Evolutionary conservation across 2,113 vertebrate genomes (phyloP).

Genomic region (Chelonoidis abingdonii): DNA sequence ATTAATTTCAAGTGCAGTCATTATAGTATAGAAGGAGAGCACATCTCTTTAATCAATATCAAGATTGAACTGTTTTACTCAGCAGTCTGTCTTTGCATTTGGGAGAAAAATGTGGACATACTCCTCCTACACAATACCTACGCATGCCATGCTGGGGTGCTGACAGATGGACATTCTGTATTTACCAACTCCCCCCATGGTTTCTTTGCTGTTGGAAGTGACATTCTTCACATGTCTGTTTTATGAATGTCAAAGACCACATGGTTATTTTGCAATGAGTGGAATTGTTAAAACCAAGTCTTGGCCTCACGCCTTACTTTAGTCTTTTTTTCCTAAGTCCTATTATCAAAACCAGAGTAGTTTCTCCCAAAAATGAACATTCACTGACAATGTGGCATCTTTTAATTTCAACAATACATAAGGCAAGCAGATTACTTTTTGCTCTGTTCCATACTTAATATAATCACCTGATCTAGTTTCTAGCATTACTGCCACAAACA

Average conservation of each 20-base stretch:
- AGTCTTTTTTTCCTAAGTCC: slow-evolving; percentile 61
- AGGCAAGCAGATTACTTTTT: slow-evolving; percentile 60
- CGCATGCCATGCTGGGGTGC: slow-evolving; percentile 61
- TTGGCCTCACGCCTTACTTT: slow-evolving; percentile 63
- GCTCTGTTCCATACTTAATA: slow-evolving; percentile 56
- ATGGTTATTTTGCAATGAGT: slow-evolving; percentile 62
- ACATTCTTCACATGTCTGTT: slow-evolving; percentile 77
- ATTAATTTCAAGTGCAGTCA: slow-evolving; percentile 63
- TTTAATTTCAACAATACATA: slow-evolving; percentile 80
- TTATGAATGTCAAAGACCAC: slow-evolving; percentile 77
- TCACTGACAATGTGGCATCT: slow-evolving; percentile 63
- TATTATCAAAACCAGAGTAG: slow-evolving; percentile 52
- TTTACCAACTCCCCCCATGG: slow-evolving; percentile 57
- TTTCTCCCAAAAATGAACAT: slow-evolving; percentile 70
- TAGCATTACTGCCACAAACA: slow-evolving; percentile 65
- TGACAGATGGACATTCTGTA: slow-evolving; percentile 62
- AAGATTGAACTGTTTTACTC: slow-evolving; percentile 70
- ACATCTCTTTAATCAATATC: slow-evolving; percentile 55
- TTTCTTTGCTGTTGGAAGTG: slow-evolving; percentile 72
- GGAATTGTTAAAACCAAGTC: slow-evolving; percentile 68
- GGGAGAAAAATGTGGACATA: slow-evolving; percentile 65
- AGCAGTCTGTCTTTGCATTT: slow-evolving; percentile 65
- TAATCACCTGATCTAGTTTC: slow-evolving; percentile 77
- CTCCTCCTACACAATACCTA: slow-evolving; percentile 66
- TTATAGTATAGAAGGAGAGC: slow-evolving; percentile 54